Evolutionary conservation across 2,888 invertebrate species (phyloP).

Genomic region (Tridacna crocea): DNA sequence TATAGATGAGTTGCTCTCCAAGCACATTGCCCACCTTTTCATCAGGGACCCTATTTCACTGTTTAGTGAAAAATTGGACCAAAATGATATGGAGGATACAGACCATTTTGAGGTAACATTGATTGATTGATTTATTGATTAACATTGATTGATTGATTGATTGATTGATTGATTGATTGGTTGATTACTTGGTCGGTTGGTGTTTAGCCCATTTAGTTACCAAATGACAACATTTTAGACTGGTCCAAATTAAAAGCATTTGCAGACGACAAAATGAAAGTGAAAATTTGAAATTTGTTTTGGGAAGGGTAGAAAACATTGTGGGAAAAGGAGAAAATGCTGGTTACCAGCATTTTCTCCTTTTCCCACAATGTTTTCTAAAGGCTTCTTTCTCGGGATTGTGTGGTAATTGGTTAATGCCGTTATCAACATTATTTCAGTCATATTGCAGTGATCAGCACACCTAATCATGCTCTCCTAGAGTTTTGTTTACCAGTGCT

Average conservation of each 20-base stretch:
- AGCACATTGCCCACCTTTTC: conserved; percentile 98
- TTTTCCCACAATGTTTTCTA: conserved; percentile 1
- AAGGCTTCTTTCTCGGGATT: neutral
- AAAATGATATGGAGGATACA: conserved; percentile 95
- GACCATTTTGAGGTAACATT: conserved; percentile 98
- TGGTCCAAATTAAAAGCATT: too few species aligned
- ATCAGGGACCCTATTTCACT: conserved; percentile 98
- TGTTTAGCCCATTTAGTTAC: too few species aligned
- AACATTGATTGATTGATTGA: neutral
- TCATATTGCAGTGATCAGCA: too few species aligned
- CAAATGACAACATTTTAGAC: too few species aligned
- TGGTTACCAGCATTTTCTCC: neutral
- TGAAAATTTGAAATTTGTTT: too few species aligned
- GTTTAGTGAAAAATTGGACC: conserved; percentile 97
- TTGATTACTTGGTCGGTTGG: too few species aligned
- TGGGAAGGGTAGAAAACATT: neutral
- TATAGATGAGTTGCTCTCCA: conserved; percentile 96
- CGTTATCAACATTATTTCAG: too few species aligned
- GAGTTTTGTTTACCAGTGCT: too few species aligned
- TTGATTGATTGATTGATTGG: too few species aligned
- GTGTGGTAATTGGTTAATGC: too few species aligned
- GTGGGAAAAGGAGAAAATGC: neutral
- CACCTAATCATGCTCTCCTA: too few species aligned
- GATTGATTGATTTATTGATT: neutral
- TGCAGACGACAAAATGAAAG: too few species aligned